Base-by-base conservation (phyloP, 1,140 invertebrate genomes). In the Cydia fagiglandana region DNA sequence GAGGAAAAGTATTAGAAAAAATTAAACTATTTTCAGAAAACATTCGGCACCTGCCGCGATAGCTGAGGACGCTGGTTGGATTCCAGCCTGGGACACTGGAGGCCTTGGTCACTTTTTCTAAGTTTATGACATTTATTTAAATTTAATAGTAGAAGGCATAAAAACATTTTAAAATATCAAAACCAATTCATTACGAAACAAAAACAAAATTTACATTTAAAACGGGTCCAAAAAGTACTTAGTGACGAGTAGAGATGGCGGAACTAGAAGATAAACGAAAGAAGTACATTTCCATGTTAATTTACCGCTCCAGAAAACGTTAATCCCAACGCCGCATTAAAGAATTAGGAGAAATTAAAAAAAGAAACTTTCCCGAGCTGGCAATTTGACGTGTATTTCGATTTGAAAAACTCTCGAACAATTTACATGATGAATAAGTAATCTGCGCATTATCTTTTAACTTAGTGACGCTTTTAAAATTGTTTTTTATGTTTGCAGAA, bases 381-480 rank as follows among this genome's bases (percentile, higher is more conserved):
- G 53, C 74, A 17, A 78, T 75, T 53, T 78, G 77, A 80, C 77
- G 80, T 81, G 79, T 79, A 80, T 85, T 83, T 82, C 77, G 79
- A 83, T 84, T 83, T 82, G 24, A 77, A 77, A 75, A 82, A 84
- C 76, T 84, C 84, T 77, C 66, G 70, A 84, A 87, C 81, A 87
- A 87, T 85, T 87, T 85, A 83, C 84, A 84, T 83, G 78, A 80
- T 82, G 84, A 87, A 87, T 86, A 78, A 78, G 66, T 74, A 81
- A 83, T 82, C 76, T 81, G 24, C 79, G 80, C 80, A 66, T 81
- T 80, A 82, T 77, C 76, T 76, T 79, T 77, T 82, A 82, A 84
- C 83, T 76, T 70, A 75, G 73, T 75, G 83, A 83, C 76, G 80
- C 80, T 86, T 84, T 82, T 80, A 83, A 80, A 82, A 80, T 66